phyloP scores from a whole-genome alignment of 2,888 invertebrate genomes.

The Neoascia interrupta region DNA sequence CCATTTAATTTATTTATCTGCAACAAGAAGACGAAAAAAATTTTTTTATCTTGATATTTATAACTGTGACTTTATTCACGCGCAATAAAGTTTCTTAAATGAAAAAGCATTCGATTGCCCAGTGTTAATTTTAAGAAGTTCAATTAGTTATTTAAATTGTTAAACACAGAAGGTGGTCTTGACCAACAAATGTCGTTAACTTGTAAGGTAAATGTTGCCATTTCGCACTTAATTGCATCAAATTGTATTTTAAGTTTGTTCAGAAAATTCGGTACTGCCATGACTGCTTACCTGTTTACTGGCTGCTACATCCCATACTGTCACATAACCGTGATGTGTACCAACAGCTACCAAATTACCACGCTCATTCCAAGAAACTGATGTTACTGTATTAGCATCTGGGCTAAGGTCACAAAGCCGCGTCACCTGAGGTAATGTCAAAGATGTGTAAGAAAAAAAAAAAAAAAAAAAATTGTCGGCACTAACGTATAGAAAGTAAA shows the following conservation, averaged over 20 bases:
- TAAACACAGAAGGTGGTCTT: conserved; percentile 34
- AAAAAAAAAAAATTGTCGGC: not conserved
- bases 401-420: conserved; percentile 96
- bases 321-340: conserved; percentile 97
- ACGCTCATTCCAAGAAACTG: conserved; percentile 99
- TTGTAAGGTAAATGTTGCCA: conserved; percentile 25
- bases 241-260: conserved; percentile 9
- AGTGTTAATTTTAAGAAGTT: not conserved
- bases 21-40: conserved; percentile 54
- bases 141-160: conserved; percentile 21
- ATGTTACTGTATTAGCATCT: conserved; percentile 97
- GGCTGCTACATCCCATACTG: conserved; percentile 98
- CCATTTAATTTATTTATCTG: conserved; percentile 93
- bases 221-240: conserved; percentile 57
- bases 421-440: conserved; percentile 84
- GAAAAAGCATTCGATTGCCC: not conserved
- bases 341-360: conserved; percentile 98
- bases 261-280: conserved; percentile 41
- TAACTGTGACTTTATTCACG: too few species aligned
- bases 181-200: conserved; percentile 36
- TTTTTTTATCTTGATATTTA: too few species aligned
- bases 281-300: conserved; percentile 86
- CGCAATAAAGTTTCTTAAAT: too few species aligned
- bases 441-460: conserved; percentile 11
- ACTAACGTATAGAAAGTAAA: conserved; percentile 12